Percentiles rank a stretch among this genome's conserved stretches.
phyloP scores from a whole-genome alignment of 2,888 invertebrate species.

The Drosophila meridionalis region DNA sequence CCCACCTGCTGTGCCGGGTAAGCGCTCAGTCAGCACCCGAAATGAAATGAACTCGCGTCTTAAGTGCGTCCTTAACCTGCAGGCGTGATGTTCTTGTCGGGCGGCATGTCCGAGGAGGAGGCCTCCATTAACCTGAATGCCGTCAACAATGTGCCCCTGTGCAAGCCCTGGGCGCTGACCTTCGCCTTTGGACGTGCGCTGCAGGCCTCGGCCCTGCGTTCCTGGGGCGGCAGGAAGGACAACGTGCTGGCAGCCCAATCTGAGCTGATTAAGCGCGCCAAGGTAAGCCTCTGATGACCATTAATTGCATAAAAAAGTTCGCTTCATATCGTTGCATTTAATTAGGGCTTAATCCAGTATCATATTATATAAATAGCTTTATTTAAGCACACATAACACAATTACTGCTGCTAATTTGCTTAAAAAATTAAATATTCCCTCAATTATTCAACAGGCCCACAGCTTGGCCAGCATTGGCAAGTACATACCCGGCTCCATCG shows the following conservation, averaged over 20 bases:
- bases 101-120: conserved; percentile 99
- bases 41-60: background rate
- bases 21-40: conserved; percentile 29
- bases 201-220: conserved; percentile 96
- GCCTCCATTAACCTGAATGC: conserved; percentile 98
- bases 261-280: conserved; percentile 96
- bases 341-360: background rate
- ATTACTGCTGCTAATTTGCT: background rate
- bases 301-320: conserved; percentile 1
- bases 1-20: conserved; percentile 97
- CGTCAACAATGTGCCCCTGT: conserved; percentile 93
- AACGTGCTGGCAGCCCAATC: conserved; percentile 93
- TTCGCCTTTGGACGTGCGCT: conserved; percentile 99
- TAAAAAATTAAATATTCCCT: too few relatives aligned
- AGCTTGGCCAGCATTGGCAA: conserved; percentile 91
- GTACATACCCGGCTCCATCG: conserved; percentile 90
- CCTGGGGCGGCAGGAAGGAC: conserved; percentile 97
- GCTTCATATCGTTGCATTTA: too few relatives aligned
- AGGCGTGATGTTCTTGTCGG: conserved; percentile 98
- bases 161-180: conserved; percentile 98
- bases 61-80: background rate
- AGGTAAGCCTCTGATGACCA: conserved; percentile 87
- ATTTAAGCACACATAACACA: background rate
- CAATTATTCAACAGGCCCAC: conserved; percentile 88
- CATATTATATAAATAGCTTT: background rate